phyloP scores from a whole-genome alignment of 2,113 vertebrate species.

The Etia nguti region DNA sequence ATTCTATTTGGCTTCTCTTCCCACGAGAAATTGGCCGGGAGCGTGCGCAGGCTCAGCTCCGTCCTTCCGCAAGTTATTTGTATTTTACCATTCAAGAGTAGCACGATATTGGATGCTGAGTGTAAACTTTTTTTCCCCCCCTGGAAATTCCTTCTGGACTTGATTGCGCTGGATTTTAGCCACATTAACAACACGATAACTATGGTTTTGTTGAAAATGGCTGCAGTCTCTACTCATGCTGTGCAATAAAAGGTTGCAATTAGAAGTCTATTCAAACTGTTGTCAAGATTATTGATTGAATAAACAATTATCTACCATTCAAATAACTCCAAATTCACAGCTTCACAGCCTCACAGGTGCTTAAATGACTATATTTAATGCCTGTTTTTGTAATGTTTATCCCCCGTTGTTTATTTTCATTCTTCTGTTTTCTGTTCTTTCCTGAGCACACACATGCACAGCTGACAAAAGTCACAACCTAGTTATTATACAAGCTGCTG shows the following conservation, averaged over 20 bases:
- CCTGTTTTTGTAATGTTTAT: background rate
- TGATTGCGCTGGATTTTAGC: constrained; percentile 28
- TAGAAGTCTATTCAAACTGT: background rate
- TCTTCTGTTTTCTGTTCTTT: constrained; percentile 11
- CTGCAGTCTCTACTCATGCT: background rate
- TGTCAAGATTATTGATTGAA: background rate
- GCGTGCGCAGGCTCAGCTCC: background rate
- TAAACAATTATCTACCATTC: background rate
- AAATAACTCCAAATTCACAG: background rate
- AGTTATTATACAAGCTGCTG: constrained; percentile 30
- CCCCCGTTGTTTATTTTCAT: background rate
- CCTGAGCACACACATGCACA: background rate
- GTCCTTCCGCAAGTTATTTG: constrained; percentile 1
- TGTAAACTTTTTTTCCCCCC: background rate
- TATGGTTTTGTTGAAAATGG: background rate
- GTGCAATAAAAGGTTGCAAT: background rate
- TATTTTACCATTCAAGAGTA: constrained; percentile 8
- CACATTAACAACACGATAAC: constrained; percentile 28
- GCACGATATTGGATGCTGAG: constrained; percentile 14
- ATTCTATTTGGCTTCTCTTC: constrained; percentile 7
- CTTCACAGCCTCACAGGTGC: background rate
- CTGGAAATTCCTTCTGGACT: constrained; percentile 30
- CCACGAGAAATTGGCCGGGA: constrained; percentile 37
- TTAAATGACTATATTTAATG: background rate
- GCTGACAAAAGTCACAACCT: constrained; percentile 35